Percentiles rank a stretch among this genome's conserved stretches.
phyloP scores from a whole-genome alignment of 2,888 invertebrate genomes.

The Nymphalis urticae region DNA sequence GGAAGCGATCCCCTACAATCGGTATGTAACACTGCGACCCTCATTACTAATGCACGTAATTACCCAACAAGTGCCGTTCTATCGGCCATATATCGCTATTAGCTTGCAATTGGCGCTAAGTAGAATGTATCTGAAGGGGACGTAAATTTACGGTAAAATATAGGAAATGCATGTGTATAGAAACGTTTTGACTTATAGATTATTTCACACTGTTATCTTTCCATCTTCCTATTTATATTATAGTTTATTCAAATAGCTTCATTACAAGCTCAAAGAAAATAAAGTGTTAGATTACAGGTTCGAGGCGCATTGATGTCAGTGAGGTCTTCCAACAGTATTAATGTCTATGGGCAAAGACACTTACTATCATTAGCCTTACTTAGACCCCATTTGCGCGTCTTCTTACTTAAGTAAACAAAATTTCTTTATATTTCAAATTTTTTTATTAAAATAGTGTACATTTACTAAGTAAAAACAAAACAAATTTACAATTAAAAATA shows the following conservation, averaged over 20 bases:
- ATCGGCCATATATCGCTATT: constrained; percentile 71
- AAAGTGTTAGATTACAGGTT: no score
- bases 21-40: constrained; percentile 42
- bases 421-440: background rate
- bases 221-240: no score
- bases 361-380: no score
- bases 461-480: background rate
- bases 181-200: background rate
- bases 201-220: background rate
- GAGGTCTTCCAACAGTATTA: no score
- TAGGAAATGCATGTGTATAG: background rate
- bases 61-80: constrained; percentile 59
- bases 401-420: no score
- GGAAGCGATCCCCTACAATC: constrained; percentile 40
- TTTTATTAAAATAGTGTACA: background rate
- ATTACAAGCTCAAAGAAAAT: no score
- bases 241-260: no score
- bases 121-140: constrained; percentile 49
- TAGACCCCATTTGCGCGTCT: no score
- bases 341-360: no score
- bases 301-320: no score
- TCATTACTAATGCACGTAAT: constrained; percentile 77
- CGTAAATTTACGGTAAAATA: background rate
- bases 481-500: no score
- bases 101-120: constrained; percentile 69